A percentile compares a stretch with the other conserved stretches of the same genome.
These are phyloP conservation scores for Varroa destructor DNA, from an alignment of 1,140 invertebrate genomes.

Conservation along the genomic window DNA sequence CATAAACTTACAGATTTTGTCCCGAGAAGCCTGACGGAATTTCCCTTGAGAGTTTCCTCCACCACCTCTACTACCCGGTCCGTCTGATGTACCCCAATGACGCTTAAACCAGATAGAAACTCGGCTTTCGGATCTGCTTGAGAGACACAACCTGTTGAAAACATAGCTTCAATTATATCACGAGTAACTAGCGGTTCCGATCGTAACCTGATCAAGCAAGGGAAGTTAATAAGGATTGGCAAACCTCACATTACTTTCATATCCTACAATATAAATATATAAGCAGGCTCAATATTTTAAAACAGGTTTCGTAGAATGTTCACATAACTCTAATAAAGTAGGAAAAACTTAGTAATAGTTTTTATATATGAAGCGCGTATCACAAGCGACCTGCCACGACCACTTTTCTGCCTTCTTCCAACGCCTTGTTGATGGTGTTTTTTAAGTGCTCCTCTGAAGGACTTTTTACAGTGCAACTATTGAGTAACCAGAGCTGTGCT, in stretches of 20 bases:
- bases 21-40: conserved; percentile 29
- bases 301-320: too few species aligned
- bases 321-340: not conserved
- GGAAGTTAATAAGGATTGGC: too few species aligned
- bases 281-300: too few species aligned
- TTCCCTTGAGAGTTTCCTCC: conserved; percentile 87
- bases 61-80: conserved; percentile 97
- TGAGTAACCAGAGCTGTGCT: conserved; percentile 86
- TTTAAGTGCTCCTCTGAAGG: conserved; percentile 91
- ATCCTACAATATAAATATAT: too few species aligned
- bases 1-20: not conserved
- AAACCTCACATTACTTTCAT: too few species aligned
- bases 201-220: too few species aligned
- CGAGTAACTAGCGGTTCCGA: too few species aligned
- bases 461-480: conserved; percentile 94
- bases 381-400: conserved; percentile 54
- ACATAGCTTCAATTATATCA: too few species aligned
- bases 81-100: conserved; percentile 94
- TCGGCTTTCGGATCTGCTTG: conserved; percentile 47
- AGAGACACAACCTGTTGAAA: conserved; percentile 67
- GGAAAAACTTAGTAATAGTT: not conserved
- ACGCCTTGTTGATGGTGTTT: conserved; percentile 73
- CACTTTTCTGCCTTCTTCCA: conserved; percentile 61
- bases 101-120: conserved; percentile 66
- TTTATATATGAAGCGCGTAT: not conserved